Base-by-base conservation (phyloP, 2,113 vertebrate species). In the Eublepharis macularius region DNA sequence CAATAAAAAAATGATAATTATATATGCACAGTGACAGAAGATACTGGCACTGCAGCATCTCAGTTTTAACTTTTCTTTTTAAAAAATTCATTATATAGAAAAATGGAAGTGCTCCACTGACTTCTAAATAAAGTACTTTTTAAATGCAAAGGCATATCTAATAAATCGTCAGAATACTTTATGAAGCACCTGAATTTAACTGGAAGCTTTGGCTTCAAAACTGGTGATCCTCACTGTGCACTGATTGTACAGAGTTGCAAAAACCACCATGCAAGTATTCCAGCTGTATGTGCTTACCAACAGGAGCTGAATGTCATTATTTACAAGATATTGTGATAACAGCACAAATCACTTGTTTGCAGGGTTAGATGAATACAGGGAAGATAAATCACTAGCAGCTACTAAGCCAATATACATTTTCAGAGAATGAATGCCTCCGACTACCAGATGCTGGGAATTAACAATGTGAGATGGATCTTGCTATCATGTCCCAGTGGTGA, bases 221-320 rank as follows among this genome's bases (percentile, higher is more conserved):
- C 39, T 63, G 14, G 3, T n/a, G 74, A 26, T 6, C 17, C 29
- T 69, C 47, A 73, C 7, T 2, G 11, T 45, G 73, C 1, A 72
- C 75, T 45, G 6, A 34, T 51, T 10, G 10, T 21, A 63, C 73
- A 26, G n/a, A 49, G 39, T 51, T 0, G 17, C 10, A 43, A 81
- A 72, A 91, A 80, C 10, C 11, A 9, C 9, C 73, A 11, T 4
- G 10, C 76, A 78, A 66, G 4, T 36, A 14, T 83, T 74, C 76
- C 32, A 65, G 11, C 1, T 65, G 24, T 34, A 83, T 73, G 85
- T 79, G 49, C 54, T 54, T 78, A 83, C 4, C 86, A 26, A 2
- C 34, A 78, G 9, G 87, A 90, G 81, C 12, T 69, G 72, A 89
- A 77, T 0, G 54, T 24, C 77, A 76, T 66, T 76, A 49, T 29